Conservation (phyloP, 2,888 invertebrate species). For the Zonitis immaculata region DNA sequence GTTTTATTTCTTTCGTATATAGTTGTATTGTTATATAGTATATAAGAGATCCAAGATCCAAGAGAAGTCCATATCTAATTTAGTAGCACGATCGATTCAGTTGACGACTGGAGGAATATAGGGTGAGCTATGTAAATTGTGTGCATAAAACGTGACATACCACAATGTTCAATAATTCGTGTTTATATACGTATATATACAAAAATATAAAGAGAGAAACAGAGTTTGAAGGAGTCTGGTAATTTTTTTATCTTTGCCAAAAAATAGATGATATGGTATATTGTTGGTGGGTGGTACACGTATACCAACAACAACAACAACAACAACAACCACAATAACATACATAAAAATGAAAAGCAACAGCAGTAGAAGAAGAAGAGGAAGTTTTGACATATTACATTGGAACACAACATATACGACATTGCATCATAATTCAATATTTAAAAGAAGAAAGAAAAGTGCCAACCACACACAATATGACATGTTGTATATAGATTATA, state of each 20-base stretch:
- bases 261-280: slow-evolving; percentile 18
- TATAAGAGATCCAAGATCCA: no score
- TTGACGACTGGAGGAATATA: no score
- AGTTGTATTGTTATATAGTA: no score
- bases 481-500: no score
- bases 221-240: no score
- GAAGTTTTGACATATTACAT: slow-evolving; percentile 20
- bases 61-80: background rate
- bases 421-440: slow-evolving; percentile 29
- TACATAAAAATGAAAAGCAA: no score
- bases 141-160: slow-evolving; percentile 21
- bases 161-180: slow-evolving; percentile 22
- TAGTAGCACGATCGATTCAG: slow-evolving; percentile 9
- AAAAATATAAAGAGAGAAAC: no score
- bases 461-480: no score
- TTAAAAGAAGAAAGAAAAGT: no score
- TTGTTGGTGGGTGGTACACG: slow-evolving; percentile 13
- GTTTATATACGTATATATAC: no score
- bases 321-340: background rate
- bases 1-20: no score
- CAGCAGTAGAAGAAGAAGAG: slow-evolving; percentile 3
- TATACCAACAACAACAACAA: background rate
- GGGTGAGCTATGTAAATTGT: slow-evolving; percentile 21
- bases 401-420: slow-evolving; percentile 22
- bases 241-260: slow-evolving; percentile 16